Base-by-base conservation (phyloP, 2,797 vertebrate species). In the Alcedo quadribrachys region DNA sequence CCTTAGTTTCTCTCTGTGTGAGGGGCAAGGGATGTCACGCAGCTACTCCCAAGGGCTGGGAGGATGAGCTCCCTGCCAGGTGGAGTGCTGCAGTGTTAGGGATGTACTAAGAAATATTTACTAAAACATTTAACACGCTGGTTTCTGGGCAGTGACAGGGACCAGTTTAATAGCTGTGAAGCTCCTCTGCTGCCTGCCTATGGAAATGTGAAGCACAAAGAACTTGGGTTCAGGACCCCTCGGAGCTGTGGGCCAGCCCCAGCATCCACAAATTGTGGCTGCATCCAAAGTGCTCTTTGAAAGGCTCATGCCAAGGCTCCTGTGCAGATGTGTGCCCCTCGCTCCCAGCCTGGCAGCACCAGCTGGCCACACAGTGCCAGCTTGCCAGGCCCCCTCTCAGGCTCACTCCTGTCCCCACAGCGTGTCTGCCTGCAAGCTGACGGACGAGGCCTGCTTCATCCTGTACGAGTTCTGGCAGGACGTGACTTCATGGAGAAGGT, bases 341-440 rank as follows among this genome's bases (percentile, higher is more conserved):
- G 1, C 15, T 15, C 53, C 55, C 0, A 27, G 53, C 17, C 51
- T 24, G 63, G 55, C 6, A 4, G 42, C 35, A n/a, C 40, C 0
- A 1, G 9, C 0, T 48, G 68, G 69, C 62, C 5, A 6, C 13
- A 1, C 8, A 0, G 22, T 35, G 53, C 20, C 30, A 15, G 20
- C 0, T 30, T 32, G 48, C 19, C 27, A 17, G 21, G 12, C 33
- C 75, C 75, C 2, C 0, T 24, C 87, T 88, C 74, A 90, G 63
- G 33, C 75, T 94, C 19, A 1, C 78, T 96, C 65, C 65, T 95
- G 90, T 95, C 90, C 75, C 54, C 33, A 0, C 97, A 99, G 99
- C 30, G 98, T 99, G 94, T 99, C 98, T 10, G 95, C 99, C 95
- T 98, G 98, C 97, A 99, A 98, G 98, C 97, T 98, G 96, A 96